A percentile compares a stretch with the other conserved stretches of the same genome.
Evolutionary conservation across 2,797 vertebrate species (phyloP).

Genomic region (Acropternis orthonyx): DNA sequence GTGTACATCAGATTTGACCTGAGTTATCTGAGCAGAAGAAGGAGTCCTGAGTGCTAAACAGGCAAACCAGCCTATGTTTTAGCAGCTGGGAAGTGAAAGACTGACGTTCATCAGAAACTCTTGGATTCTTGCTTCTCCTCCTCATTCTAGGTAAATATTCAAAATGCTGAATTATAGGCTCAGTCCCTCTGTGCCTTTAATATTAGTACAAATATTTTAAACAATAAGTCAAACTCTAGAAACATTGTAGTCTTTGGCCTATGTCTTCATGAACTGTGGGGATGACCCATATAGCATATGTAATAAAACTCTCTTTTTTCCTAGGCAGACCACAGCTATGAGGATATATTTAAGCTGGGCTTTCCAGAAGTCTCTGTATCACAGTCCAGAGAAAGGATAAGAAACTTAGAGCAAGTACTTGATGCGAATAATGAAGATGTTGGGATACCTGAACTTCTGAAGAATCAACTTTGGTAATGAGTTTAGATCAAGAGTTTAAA

Average conservation of each 20-base stretch:
- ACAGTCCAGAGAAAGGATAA: constrained; percentile 44
- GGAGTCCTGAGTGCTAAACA: neutral
- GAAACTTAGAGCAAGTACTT: constrained; percentile 58
- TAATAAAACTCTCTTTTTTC: constrained; percentile 31
- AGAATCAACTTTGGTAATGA: constrained; percentile 63
- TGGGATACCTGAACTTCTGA: neutral
- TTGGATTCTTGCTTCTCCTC: neutral
- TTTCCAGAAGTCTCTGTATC: constrained; percentile 69
- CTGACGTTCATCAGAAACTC: neutral
- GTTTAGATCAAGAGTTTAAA: neutral
- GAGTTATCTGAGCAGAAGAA: neutral
- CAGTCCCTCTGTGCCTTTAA: neutral
- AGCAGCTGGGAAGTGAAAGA: neutral
- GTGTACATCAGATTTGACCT: neutral
- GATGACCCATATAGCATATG: neutral
- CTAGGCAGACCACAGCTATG: constrained; percentile 57
- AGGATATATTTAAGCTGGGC: constrained; percentile 58
- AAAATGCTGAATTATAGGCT: neutral
- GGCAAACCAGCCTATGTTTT: neutral
- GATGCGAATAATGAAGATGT: constrained; percentile 22
- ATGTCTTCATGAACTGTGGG: neutral
- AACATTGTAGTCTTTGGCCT: neutral
- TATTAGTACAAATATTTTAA: neutral
- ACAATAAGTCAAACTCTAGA: neutral
- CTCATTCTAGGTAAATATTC: neutral